Evolutionary conservation across 2,888 invertebrate species (phyloP).

Genomic region (Nomada flava): DNA sequence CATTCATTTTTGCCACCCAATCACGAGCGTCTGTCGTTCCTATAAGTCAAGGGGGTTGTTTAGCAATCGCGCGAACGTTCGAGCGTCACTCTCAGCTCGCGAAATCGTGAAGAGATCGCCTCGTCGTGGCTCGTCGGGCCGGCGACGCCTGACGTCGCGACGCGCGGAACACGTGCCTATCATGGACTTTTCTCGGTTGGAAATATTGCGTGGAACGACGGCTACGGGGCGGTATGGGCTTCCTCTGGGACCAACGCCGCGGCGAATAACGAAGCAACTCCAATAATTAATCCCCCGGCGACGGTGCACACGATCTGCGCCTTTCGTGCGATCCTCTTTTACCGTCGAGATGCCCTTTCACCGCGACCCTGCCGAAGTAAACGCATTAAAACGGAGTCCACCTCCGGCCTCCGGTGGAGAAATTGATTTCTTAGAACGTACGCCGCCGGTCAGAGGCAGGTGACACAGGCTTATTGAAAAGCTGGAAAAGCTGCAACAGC

Average conservation of each 20-base stretch:
- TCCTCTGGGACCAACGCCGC: neutral
- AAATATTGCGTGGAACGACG: constrained; percentile 7
- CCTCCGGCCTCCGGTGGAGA: neutral
- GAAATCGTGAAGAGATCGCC: constrained; percentile 12
- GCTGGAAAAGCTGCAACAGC: neutral
- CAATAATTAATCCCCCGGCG: constrained; percentile 49
- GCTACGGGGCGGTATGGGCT: neutral
- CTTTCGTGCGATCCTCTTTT: neutral
- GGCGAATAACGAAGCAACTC: constrained; percentile 36
- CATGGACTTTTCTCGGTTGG: neutral
- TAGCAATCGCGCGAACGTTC: constrained; percentile 7
- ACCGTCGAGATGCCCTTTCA: constrained; percentile 1
- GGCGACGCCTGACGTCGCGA: neutral
- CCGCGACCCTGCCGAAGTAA: neutral
- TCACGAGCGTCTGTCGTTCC: no score
- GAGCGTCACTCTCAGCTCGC: constrained; percentile 22
- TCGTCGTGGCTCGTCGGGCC: neutral
- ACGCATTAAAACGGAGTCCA: constrained; percentile 20
- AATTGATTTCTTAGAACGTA: constrained; percentile 18
- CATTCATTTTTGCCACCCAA: no score
- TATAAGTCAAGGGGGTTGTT: no score
- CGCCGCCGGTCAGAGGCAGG: neutral
- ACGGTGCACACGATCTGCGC: neutral
- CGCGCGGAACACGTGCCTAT: constrained; percentile 1
- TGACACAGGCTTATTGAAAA: neutral